Percentiles rank a stretch among this genome's conserved stretches.
Evolutionary conservation across 2,797 vertebrate genomes (phyloP).

Genomic region (Enteromius thamalakanensis): DNA sequence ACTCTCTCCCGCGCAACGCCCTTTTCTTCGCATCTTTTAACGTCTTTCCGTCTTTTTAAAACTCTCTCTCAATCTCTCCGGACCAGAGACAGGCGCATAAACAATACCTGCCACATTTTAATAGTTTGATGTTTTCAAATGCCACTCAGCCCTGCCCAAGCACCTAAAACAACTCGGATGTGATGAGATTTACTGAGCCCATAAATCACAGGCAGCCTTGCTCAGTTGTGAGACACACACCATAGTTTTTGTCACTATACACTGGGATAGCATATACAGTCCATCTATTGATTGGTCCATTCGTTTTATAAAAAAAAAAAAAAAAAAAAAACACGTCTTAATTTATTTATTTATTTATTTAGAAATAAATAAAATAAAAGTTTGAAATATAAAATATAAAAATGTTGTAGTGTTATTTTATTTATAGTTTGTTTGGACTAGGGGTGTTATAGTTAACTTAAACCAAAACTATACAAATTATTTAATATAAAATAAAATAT

Average conservation of each 20-base stretch:
- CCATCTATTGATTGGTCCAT: neutral
- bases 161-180: conserved; percentile 37
- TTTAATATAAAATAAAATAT: no score
- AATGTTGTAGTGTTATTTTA: neutral
- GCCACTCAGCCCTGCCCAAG: conserved; percentile 30
- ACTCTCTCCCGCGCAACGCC: conserved; percentile 56
- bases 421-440: neutral
- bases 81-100: conserved; percentile 39
- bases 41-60: conserved; percentile 4
- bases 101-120: conserved; percentile 48
- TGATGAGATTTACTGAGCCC: conserved; percentile 33
- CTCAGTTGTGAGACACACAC: conserved; percentile 29
- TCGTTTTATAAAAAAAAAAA: neutral
- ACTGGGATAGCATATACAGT: neutral
- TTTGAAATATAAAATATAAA: no score
- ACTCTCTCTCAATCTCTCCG: conserved; percentile 35
- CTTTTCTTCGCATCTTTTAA: conserved; percentile 56
- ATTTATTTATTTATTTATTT: neutral
- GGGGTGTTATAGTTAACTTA: neutral
- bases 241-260: neutral
- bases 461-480: neutral
- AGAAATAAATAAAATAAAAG: neutral
- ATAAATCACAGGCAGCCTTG: conserved; percentile 43
- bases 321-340: no score
- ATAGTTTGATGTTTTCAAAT: conserved; percentile 54